phyloP scores from a whole-genome alignment of 2,888 invertebrate genomes.

The Metopia argyrocephala region DNA sequence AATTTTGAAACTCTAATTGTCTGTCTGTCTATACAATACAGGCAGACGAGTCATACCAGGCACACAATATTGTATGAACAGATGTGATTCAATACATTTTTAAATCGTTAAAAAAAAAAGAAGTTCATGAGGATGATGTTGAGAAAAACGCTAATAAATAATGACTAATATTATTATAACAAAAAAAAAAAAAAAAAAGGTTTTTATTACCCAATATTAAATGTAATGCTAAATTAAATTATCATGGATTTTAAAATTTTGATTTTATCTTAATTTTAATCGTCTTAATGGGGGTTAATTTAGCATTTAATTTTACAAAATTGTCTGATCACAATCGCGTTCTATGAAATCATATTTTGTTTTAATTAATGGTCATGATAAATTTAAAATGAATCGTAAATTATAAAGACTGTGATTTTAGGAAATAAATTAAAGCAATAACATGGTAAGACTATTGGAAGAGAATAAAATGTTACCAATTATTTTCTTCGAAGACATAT shows the following conservation, averaged over 20 bases:
- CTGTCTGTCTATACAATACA: background rate
- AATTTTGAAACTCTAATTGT: slow-evolving; percentile 40
- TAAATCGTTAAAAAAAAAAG: no score
- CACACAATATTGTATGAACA: no score
- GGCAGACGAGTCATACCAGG: no score
- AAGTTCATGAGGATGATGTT: background rate
- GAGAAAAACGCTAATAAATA: slow-evolving; percentile 3
- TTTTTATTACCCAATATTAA: no score
- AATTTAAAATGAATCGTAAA: background rate
- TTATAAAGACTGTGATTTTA: background rate
- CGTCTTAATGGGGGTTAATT: background rate
- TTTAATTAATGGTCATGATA: background rate
- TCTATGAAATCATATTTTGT: background rate
- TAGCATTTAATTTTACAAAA: background rate
- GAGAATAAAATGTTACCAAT: no score
- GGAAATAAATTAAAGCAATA: no score
- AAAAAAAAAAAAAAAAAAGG: background rate
- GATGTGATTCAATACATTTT: no score
- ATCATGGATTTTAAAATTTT: background rate
- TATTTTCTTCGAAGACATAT: no score
- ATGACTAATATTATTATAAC: slow-evolving; percentile 16
- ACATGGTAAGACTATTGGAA: no score
- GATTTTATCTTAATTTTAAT: background rate
- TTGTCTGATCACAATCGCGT: background rate
- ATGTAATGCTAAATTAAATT: background rate